These are phyloP conservation scores for Kradibia gibbosae DNA, from an alignment of 1,140 invertebrate species.

Conservation along the genomic window DNA sequence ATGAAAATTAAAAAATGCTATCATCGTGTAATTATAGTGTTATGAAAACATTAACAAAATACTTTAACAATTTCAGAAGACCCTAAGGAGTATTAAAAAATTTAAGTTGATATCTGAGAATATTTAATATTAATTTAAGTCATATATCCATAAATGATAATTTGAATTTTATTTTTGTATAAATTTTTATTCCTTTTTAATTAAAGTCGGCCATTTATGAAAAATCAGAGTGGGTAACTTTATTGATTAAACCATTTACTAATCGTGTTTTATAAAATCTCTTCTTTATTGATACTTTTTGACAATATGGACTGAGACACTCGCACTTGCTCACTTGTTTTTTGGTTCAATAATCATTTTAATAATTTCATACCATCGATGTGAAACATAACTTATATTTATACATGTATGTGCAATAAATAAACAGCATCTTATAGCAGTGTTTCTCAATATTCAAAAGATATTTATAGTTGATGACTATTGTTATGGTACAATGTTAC, in stretches of 20 bases:
- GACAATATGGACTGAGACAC: constrained; percentile 46
- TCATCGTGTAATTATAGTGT: no score
- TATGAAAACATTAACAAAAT: no score
- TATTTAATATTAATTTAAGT: no score
- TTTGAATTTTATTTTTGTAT: not conserved
- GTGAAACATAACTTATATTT: constrained; percentile 27
- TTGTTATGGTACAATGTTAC: not conserved
- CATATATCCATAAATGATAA: no score
- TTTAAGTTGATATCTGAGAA: no score
- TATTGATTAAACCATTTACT: not conserved
- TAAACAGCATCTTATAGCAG: constrained; percentile 30
- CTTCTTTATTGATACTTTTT: constrained; percentile 49
- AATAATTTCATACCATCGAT: not conserved
- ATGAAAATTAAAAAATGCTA: no score
- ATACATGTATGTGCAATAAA: constrained; percentile 44
- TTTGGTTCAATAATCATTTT: constrained; percentile 35
- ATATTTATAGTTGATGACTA: constrained; percentile 23
- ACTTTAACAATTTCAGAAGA: no score
- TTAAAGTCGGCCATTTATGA: no score
- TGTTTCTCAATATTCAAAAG: constrained; percentile 31
- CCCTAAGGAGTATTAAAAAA: no score
- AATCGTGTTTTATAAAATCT: constrained; percentile 50
- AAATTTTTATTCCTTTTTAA: not conserved
- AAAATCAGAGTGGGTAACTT: not conserved
- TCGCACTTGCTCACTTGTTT: constrained; percentile 32